A percentile compares a stretch with the other conserved stretches of the same genome.
Evolutionary conservation across 2,888 invertebrate species (phyloP).

Genomic region (Raillietiella orientalis): DNA sequence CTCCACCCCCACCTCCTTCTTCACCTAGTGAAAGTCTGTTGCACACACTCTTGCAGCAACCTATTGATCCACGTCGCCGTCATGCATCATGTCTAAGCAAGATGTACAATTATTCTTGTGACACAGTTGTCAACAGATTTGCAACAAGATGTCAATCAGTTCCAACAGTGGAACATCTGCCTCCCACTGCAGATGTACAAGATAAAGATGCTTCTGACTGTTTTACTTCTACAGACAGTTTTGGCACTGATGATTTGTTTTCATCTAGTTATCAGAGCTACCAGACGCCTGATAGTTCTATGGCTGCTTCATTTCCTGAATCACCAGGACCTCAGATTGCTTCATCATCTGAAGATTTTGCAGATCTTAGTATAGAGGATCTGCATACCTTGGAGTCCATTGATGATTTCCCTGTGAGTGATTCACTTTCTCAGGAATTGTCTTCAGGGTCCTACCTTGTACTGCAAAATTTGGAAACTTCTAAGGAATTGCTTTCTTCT

Average conservation of each 20-base stretch:
- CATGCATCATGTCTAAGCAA: background rate
- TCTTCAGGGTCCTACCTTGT: too few species aligned
- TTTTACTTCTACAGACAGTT: background rate
- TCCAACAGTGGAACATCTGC: background rate
- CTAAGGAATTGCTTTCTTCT: too few species aligned
- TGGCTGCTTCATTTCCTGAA: too few species aligned
- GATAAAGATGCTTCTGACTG: background rate
- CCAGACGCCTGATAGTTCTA: background rate
- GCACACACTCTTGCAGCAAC: background rate
- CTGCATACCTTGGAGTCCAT: background rate
- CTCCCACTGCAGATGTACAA: background rate
- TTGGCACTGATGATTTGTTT: too few species aligned
- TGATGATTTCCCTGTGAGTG: background rate
- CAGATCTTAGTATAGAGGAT: background rate
- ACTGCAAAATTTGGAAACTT: too few species aligned
- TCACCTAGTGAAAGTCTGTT: background rate
- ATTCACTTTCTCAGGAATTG: too few species aligned
- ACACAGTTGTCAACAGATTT: too few species aligned
- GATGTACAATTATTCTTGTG: too few species aligned
- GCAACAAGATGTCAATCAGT: background rate
- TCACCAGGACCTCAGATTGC: too few species aligned
- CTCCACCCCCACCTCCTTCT: too few species aligned
- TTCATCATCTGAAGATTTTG: background rate
- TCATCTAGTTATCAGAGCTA: too few species aligned
- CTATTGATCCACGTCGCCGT: background rate